Conservation (phyloP, 2,113 vertebrate genomes). For the Copsychus sechellarum region DNA sequence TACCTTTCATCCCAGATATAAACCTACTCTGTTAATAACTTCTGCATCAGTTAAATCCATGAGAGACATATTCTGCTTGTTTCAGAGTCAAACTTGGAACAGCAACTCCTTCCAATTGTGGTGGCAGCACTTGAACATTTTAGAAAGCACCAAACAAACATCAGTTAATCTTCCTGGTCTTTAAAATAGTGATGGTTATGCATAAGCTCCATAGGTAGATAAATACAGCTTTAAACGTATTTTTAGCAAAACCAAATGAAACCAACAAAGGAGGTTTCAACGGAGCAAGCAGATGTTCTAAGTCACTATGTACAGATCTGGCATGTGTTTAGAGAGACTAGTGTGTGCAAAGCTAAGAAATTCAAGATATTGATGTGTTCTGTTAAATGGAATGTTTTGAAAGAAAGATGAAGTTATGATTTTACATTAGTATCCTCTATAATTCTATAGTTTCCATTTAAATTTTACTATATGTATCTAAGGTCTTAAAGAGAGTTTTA, state of each 20-base stretch:
- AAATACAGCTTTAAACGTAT: background rate
- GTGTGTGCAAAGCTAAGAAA: background rate
- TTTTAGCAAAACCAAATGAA: background rate
- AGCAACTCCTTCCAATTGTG: background rate
- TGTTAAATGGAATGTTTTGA: background rate
- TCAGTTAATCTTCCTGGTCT: background rate
- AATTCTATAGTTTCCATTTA: background rate
- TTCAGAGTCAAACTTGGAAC: background rate
- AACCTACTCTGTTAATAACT: background rate
- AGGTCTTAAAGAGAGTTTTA: background rate
- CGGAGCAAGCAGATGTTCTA: background rate
- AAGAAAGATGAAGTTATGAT: background rate
- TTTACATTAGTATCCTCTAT: background rate
- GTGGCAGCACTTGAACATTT: background rate
- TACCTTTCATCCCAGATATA: background rate
- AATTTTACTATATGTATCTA: background rate
- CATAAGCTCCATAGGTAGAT: background rate
- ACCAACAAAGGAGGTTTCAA: background rate
- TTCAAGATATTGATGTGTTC: background rate
- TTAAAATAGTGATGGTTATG: background rate
- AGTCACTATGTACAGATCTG: background rate
- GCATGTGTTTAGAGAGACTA: background rate
- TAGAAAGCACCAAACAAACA: background rate
- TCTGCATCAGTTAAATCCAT: background rate
- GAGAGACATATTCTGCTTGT: background rate